Conservation (phyloP, 2,113 vertebrate species). For the Xiphophorus maculatus region DNA sequence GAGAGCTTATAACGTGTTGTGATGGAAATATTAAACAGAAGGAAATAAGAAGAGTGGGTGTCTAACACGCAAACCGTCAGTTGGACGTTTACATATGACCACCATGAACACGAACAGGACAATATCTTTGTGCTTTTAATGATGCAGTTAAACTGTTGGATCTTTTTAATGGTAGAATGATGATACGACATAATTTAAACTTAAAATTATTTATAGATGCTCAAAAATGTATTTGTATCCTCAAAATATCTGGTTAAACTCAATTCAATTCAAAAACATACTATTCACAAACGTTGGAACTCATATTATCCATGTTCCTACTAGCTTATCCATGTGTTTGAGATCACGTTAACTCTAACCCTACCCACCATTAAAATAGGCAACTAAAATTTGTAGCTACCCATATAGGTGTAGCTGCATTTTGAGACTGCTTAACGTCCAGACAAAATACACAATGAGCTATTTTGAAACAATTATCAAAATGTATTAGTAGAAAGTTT, state of each 20-base stretch:
- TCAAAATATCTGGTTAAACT: background rate
- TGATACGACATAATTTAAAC: background rate
- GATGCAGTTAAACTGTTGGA: background rate
- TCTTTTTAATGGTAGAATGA: background rate
- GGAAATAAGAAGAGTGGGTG: slow-evolving; percentile 38
- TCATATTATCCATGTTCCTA: background rate
- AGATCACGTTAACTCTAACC: too few species aligned
- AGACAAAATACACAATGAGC: too few species aligned
- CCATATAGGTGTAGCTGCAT: background rate
- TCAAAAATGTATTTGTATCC: background rate
- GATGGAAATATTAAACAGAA: slow-evolving; percentile 66
- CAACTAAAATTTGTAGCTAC: background rate
- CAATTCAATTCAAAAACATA: background rate
- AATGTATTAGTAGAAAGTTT: too few species aligned
- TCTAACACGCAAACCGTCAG: background rate
- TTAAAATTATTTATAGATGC: background rate
- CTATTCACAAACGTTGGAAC: background rate
- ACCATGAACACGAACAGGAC: background rate
- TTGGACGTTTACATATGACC: background rate
- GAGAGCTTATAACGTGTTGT: slow-evolving; percentile 60
- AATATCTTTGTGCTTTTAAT: background rate
- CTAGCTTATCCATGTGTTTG: background rate
- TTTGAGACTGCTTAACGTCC: background rate
- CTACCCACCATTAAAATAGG: too few species aligned
- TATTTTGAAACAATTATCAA: too few species aligned